A percentile compares a stretch with the other conserved stretches of the same genome.
Conservation (phyloP, 1,140 invertebrate species). For the Macrosteles quadrilineatus region DNA sequence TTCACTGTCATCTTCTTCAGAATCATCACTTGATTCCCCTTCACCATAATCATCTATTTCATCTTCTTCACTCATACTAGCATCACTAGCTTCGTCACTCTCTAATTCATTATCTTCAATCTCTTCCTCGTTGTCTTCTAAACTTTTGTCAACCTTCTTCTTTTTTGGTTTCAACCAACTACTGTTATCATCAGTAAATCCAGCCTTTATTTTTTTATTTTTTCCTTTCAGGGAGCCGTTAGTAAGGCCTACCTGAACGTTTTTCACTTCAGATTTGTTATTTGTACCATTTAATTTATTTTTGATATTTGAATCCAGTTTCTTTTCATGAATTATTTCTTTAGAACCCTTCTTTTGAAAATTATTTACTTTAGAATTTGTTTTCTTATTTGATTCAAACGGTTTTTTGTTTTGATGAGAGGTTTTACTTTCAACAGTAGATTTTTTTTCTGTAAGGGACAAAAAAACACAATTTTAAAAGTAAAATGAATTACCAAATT, state of each 20-base stretch:
- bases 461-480: too few relatives aligned
- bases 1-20: conserved; percentile 32
- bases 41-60: conserved; percentile 37
- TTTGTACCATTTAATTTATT: too few relatives aligned
- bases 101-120: conserved; percentile 40
- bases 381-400: too few relatives aligned
- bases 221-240: conserved; percentile 2
- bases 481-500: too few relatives aligned
- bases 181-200: conserved; percentile 63
- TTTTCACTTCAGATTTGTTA: neutral
- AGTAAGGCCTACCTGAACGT: neutral
- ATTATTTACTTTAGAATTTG: too few relatives aligned
- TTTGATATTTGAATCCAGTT: too few relatives aligned
- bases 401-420: too few relatives aligned
- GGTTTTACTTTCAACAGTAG: too few relatives aligned
- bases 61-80: conserved; percentile 26
- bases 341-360: too few relatives aligned
- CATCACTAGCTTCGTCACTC: neutral
- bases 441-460: too few relatives aligned
- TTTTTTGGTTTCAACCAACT: conserved; percentile 65
- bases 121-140: conserved; percentile 36
- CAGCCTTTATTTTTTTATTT: conserved; percentile 31
- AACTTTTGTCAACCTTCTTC: conserved; percentile 39
- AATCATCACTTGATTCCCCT: conserved; percentile 34
- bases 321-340: too few relatives aligned